Base-by-base conservation (phyloP, 2,888 invertebrate species). In the Torymus aiolomorphi region DNA sequence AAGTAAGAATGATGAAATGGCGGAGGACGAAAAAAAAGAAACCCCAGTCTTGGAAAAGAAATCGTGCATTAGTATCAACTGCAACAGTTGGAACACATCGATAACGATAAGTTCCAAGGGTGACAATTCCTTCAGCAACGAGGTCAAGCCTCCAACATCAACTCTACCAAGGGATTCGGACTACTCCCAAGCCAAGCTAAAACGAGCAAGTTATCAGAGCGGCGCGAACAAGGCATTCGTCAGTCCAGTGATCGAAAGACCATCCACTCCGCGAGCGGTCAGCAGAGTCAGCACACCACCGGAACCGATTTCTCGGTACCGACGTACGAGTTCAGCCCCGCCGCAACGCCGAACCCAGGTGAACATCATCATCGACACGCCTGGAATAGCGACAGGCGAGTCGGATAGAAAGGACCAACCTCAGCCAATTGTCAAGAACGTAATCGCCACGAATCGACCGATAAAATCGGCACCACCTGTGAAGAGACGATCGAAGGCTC, bases 191-290 rank as follows among this genome's bases (percentile, higher is more conserved):
- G 87, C 87, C 3, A 87, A 82, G 56, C 75, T 87, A 8, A 89
- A 87, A 74, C 86, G 89, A 2, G 88, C 89, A 2, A 85, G 84
- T 42, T 90, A 88, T 80, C 87, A 85, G 11, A 88, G 86, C 59
- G 83, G 87, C 0, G 81, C 81, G 0, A 89, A 89, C 82, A 84
- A 85, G 31, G 90, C 89, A 3, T 89, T 90, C 65, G 77, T 83
- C 8, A 83, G 83, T 5, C 86, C 87, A 0, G 82, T 87, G 13
- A 80, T 82, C 13, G 84, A 83, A 52, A 84, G 57, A 52, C 76
- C 16, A 16, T 75, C 77, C 24, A 69, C 79, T 14, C 80, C 83
- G 5, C 73, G 75, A n/a, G 56, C 61, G 20, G 49, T 5, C 31
- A 59, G 79, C 12, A 78, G 73, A 42, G 1, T 18, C 66, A 82